Percentiles rank a stretch among this genome's conserved stretches.
Conservation (phyloP, 2,113 vertebrate genomes). For the Mixornis gularis region DNA sequence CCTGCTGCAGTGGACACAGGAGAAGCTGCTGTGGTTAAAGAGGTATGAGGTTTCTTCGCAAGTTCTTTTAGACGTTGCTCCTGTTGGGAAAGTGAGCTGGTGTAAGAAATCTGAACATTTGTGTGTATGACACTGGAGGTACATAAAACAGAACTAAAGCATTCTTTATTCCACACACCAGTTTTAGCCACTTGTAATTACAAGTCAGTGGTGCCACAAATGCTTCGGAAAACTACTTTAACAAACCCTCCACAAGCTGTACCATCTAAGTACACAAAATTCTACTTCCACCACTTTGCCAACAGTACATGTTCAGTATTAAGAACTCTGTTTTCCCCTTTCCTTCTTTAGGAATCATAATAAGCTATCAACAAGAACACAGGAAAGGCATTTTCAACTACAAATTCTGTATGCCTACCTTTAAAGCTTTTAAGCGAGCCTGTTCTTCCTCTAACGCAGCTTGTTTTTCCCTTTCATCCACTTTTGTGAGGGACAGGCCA, state of each 20-base stretch:
- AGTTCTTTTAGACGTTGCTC: conserved; percentile 96
- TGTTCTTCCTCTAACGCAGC: conserved; percentile 98
- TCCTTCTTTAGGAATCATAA: neutral
- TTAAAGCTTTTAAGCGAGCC: conserved; percentile 94
- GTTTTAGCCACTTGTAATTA: neutral
- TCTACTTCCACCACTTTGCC: neutral
- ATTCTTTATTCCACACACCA: neutral
- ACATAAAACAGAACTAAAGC: neutral
- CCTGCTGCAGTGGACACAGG: conserved; percentile 90
- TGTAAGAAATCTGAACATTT: conserved; percentile 24
- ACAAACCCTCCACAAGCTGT: neutral
- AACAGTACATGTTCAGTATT: neutral
- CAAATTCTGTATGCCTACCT: conserved; percentile 71
- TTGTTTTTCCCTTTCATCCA: conserved; percentile 98
- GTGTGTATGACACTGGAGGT: neutral
- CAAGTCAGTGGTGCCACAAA: neutral
- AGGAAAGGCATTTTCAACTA: neutral
- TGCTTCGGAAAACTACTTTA: neutral
- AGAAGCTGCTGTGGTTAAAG: conserved; percentile 91
- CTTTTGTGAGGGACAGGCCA: conserved; percentile 95
- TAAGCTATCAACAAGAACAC: neutral
- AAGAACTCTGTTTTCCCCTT: neutral
- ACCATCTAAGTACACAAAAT: accelerated
- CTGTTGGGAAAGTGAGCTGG: conserved; percentile 67
- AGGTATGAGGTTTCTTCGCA: conserved; percentile 91